phyloP scores from a whole-genome alignment of 1,140 invertebrate species.

The Bombus impatiens region DNA sequence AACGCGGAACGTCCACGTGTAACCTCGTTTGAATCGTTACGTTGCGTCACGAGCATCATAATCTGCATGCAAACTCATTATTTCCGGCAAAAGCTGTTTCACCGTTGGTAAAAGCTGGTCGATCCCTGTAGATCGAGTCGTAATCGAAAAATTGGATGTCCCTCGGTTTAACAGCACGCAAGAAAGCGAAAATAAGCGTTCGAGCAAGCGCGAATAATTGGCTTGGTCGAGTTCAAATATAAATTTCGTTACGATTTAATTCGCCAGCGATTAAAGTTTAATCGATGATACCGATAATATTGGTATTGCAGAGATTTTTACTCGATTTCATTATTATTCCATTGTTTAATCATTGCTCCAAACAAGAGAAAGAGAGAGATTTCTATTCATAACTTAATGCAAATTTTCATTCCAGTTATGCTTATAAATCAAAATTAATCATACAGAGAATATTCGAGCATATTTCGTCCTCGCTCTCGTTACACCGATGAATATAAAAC shows the following conservation, averaged over 20 bases:
- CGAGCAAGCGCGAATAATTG: background rate
- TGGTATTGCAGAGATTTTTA: background rate
- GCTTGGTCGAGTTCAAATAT: too few relatives aligned
- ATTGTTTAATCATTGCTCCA: background rate
- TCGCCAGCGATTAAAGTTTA: background rate
- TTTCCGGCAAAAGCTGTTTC: background rate
- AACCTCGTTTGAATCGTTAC: background rate
- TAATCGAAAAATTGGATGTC: constrained; percentile 30
- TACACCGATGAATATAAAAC: background rate
- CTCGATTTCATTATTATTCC: background rate
- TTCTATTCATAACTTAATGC: background rate
- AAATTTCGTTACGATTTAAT: background rate
- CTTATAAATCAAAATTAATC: constrained; percentile 28
- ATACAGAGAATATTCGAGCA: background rate
- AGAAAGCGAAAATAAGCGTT: background rate
- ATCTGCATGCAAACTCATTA: constrained; percentile 14
- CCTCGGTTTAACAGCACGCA: background rate
- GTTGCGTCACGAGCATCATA: background rate
- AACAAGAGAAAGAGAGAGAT: background rate
- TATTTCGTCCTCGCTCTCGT: too few relatives aligned
- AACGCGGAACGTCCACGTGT: background rate
- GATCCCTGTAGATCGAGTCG: background rate
- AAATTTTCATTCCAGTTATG: background rate
- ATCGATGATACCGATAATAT: background rate
- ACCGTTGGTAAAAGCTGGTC: background rate